Conservation (phyloP, 2,888 invertebrate species). For the Drosophila pullipes region DNA sequence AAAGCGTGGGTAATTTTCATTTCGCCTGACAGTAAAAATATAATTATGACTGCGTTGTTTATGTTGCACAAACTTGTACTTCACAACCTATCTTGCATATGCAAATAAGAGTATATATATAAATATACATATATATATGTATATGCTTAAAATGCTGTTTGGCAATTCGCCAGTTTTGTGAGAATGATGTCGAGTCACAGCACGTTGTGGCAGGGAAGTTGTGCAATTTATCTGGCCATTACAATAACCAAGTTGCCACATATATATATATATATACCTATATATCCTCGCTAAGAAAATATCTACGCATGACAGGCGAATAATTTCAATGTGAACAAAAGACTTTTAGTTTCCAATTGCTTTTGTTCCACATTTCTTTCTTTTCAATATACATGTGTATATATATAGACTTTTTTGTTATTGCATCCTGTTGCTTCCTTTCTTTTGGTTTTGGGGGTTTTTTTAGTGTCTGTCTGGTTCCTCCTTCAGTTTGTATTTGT, state of each 20-base stretch:
- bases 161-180: conserved; percentile 45
- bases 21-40: conserved; percentile 65
- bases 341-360: conserved; percentile 64
- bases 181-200: conserved; percentile 67
- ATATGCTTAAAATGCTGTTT: conserved; percentile 25
- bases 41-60: conserved; percentile 64
- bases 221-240: conserved; percentile 57
- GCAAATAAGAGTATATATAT: conserved; percentile 18
- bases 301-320: conserved; percentile 60
- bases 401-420: conserved; percentile 2
- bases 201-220: conserved; percentile 54
- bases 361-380: conserved; percentile 55
- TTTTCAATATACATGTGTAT: conserved; percentile 8
- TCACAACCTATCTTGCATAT: conserved; percentile 10
- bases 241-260: conserved; percentile 5
- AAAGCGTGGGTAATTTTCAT: conserved; percentile 71
- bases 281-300: conserved; percentile 30
- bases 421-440: conserved; percentile 58
- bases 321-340: conserved; percentile 44
- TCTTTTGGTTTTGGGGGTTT: conserved; percentile 31
- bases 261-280: too few species aligned
- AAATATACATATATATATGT: neutral
- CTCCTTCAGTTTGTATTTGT: conserved; percentile 39
- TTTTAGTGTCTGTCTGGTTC: conserved; percentile 11
- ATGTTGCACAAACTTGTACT: conserved; percentile 37